Conservation (phyloP, 2,113 vertebrate species). For the Vulpes lagopus region DNA sequence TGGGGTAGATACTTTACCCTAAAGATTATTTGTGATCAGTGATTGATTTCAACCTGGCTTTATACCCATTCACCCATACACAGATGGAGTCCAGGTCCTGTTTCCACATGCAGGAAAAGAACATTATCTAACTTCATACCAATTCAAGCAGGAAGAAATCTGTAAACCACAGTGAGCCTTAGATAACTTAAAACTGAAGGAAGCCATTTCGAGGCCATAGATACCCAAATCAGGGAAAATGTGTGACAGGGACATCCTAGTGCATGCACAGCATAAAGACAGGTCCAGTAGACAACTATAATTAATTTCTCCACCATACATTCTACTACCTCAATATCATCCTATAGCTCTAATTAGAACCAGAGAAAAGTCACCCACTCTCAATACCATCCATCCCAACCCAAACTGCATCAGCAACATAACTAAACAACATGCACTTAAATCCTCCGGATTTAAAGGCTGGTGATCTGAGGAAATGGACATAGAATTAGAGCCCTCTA, state of each 20-base stretch:
- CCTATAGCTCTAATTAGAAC: conserved; percentile 7
- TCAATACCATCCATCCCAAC: not conserved
- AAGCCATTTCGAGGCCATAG: not conserved
- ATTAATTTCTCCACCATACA: not conserved
- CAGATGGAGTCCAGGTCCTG: not conserved
- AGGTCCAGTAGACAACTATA: not conserved
- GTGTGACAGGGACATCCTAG: not conserved
- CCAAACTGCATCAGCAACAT: not conserved
- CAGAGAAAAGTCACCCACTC: not conserved
- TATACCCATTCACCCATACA: not conserved
- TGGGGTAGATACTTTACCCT: conserved; percentile 40
- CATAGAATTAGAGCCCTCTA: not conserved
- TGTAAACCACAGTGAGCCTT: not conserved
- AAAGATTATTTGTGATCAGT: conserved; percentile 32
- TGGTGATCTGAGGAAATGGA: not conserved
- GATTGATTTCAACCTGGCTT: not conserved
- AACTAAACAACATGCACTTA: too few species aligned
- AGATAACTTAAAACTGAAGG: not conserved
- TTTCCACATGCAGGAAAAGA: not conserved
- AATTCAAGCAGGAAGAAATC: not conserved
- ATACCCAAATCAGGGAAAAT: conserved; percentile 22
- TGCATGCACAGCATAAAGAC: not conserved
- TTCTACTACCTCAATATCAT: not conserved
- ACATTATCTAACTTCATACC: not conserved
- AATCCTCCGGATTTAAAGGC: not conserved